Evolutionary conservation across 1,140 invertebrate genomes (phyloP).

Genomic region (Stegodyphus dumicola): DNA sequence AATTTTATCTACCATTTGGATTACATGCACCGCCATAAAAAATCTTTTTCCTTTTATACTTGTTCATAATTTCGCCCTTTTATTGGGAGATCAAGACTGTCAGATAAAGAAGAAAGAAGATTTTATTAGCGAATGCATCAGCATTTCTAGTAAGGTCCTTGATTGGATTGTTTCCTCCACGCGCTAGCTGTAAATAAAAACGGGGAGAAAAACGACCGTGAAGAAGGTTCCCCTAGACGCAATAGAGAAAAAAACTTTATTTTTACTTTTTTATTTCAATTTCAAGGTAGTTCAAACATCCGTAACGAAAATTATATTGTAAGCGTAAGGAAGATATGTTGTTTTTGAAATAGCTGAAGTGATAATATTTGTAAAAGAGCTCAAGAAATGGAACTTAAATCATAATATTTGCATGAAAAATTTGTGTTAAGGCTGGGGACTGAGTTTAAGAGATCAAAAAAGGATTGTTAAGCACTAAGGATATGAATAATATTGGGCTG

Average conservation of each 20-base stretch:
- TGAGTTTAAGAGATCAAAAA: too few relatives aligned
- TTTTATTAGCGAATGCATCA: neutral
- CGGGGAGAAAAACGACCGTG: neutral
- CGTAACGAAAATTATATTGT: neutral
- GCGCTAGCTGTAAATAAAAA: neutral
- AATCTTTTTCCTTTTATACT: neutral
- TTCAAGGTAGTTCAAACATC: neutral
- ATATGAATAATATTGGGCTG: too few relatives aligned
- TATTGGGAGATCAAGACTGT: constrained; percentile 17
- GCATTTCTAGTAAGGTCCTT: neutral
- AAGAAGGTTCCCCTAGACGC: too few relatives aligned
- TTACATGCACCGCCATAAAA: too few relatives aligned
- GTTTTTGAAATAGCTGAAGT: too few relatives aligned
- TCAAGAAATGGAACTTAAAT: too few relatives aligned
- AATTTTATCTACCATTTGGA: too few relatives aligned
- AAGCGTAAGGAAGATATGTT: neutral
- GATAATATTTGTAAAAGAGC: too few relatives aligned
- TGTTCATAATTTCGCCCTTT: constrained; percentile 14
- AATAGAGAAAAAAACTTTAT: neutral
- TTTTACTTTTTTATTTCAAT: constrained; percentile 4
- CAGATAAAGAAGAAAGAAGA: constrained; percentile 2
- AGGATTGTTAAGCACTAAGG: too few relatives aligned
- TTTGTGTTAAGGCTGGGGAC: too few relatives aligned
- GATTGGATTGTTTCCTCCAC: neutral
- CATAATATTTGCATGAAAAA: too few relatives aligned